Conservation (phyloP, 2,113 vertebrate genomes). For the Prietella phreatophila region DNA sequence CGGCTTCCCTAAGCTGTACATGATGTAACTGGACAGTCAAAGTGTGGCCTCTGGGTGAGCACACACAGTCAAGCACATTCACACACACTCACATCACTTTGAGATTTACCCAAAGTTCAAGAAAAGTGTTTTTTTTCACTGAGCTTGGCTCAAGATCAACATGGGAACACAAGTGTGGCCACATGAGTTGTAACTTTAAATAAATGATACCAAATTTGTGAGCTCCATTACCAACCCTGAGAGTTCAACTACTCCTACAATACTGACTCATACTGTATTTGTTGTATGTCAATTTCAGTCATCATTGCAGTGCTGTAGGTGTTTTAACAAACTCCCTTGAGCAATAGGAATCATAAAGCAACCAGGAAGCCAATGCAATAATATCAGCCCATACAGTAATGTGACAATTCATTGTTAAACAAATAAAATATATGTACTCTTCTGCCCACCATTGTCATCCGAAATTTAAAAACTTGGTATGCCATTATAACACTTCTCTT, state of each 20-base stretch:
- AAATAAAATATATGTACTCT: background rate
- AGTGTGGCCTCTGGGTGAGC: conserved; percentile 23
- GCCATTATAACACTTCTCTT: background rate
- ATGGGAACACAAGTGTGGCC: background rate
- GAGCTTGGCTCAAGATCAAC: background rate
- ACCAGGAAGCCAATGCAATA: background rate
- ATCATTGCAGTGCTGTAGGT: background rate
- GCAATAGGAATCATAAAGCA: background rate
- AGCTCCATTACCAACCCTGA: background rate
- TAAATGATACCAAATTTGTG: background rate
- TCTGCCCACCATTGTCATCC: background rate
- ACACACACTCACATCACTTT: background rate
- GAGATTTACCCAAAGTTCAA: background rate
- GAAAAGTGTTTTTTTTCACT: background rate
- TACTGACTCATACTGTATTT: background rate
- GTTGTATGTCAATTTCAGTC: background rate
- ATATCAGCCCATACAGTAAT: background rate
- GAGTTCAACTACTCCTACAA: background rate
- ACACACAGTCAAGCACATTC: background rate
- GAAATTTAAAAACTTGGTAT: background rate
- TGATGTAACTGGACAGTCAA: conserved; percentile 32
- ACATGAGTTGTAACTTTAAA: background rate
- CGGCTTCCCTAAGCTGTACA: conserved; percentile 25
- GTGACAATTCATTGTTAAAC: background rate
- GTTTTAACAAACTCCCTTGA: background rate